Evolutionary conservation across 2,888 invertebrate species (phyloP).

Genomic region (Acanthosepion esculentum): DNA sequence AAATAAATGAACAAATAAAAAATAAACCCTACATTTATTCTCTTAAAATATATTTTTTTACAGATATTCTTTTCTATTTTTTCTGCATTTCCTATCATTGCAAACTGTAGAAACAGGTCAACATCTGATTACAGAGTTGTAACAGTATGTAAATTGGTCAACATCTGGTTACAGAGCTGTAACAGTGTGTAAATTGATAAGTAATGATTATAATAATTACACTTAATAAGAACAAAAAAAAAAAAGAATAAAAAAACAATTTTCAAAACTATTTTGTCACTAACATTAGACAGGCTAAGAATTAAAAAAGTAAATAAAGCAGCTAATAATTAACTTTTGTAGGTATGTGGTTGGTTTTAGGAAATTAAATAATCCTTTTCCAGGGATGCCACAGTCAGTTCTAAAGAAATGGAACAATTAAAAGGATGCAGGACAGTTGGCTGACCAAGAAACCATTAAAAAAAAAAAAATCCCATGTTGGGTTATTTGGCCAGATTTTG

Average conservation of each 20-base stretch:
- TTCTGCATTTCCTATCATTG: not conserved
- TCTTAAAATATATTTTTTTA: not conserved
- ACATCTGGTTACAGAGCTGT: not conserved
- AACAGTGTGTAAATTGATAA: not conserved
- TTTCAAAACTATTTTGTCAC: not conserved
- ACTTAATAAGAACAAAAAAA: not conserved
- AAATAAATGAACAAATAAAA: too few relatives aligned
- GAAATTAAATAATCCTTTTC: not conserved
- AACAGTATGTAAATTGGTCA: not conserved
- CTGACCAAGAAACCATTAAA: too few relatives aligned
- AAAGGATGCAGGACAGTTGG: too few relatives aligned
- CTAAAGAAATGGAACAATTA: not conserved
- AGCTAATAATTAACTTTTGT: constrained; percentile 2
- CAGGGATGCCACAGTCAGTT: not conserved
- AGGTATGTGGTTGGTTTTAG: not conserved
- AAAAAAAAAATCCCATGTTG: too few relatives aligned
- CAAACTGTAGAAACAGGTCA: not conserved
- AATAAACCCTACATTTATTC: too few relatives aligned
- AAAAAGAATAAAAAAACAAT: not conserved
- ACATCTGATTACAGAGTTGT: not conserved
- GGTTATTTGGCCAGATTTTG: too few relatives aligned
- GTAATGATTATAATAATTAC: not conserved
- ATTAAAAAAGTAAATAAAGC: not conserved
- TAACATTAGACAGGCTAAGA: not conserved
- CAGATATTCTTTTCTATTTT: not conserved